Base-by-base conservation (phyloP, 2,113 vertebrate genomes). In the Ptychochromis oligacanthus region DNA sequence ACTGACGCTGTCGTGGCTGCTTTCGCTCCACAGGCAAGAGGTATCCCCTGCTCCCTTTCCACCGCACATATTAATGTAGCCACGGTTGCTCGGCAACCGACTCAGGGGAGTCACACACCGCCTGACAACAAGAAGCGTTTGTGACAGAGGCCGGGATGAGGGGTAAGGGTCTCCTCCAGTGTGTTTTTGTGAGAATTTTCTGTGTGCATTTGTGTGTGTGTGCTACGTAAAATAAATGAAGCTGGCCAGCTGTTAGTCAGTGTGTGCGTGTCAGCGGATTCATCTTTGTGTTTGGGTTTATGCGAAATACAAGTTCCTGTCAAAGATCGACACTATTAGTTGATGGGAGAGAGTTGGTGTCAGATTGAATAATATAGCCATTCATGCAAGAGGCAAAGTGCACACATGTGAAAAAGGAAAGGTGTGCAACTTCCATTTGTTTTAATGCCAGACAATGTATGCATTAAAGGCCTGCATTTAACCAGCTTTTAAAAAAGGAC, bases 21-120 rank as follows among this genome's bases (percentile, higher is more conserved):
- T 85, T 88, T 92, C 26, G 38, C 93, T 94, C 91, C 91, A 89
- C 91, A 92, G 86, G 88, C 91, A 84, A 88, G 86, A 94, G 95
- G 95, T 94, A 93, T 95, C 93, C 94, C 96, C 92, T 88, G 94
- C 94, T 95, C 94, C 93, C 87, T 89, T 67, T 79, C 93, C 96
- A 94, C 94, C 89, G 94, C 93, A 95, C 95, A 96, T 97, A 95
- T 97, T 96, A 97, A 97, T 96, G 95, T 94, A 95, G 95, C 93
- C 84, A 79, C 3, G 77, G 97, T 98, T 97, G 97, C 97, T 95
- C 96, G 93, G 97, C 96, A 97, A 97, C 97, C 95, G 86, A 95
- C 96, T 95, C 96, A 80, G 93, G 95, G 96, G 96, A 97, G 96
- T 95, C 95, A 95, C 88, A 90, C 86, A 86, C 88, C 79, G 88